phyloP scores from a whole-genome alignment of 1,140 invertebrate genomes.

The Drosophila repletoides region DNA sequence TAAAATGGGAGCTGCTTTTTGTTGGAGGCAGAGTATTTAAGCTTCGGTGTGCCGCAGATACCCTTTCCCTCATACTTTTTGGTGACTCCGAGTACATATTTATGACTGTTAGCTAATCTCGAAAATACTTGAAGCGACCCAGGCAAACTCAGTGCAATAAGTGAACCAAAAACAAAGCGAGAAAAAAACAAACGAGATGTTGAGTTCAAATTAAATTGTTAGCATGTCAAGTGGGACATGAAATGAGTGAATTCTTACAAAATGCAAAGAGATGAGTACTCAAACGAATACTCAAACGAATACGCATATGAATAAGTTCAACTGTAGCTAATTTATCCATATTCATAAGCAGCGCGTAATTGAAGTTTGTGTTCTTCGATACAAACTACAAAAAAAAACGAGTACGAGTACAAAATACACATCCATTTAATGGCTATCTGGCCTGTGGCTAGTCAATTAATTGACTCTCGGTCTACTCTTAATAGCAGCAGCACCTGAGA shows the following conservation, averaged over 20 bases:
- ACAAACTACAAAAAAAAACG: no score
- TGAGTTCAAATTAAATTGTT: conserved; percentile 77
- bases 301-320: neutral
- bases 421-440: conserved; percentile 8
- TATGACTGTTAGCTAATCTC: conserved; percentile 28
- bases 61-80: no score
- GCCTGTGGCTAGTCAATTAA: conserved; percentile 36
- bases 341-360: conserved; percentile 7
- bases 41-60: no score
- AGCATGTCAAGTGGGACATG: conserved; percentile 76
- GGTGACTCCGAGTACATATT: no score
- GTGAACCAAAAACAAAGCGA: conserved; percentile 44
- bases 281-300: neutral
- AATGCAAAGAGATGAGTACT: conserved; percentile 17
- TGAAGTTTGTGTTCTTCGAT: conserved; percentile 11
- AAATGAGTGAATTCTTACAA: conserved; percentile 69
- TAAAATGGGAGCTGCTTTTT: no score
- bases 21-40: no score
- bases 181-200: no score
- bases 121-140: conserved; percentile 7
- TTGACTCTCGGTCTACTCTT: conserved; percentile 24
- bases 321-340: conserved; percentile 3
- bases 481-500: neutral
- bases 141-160: neutral
- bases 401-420: no score